These are phyloP conservation scores for Acinonyx jubatus DNA, from an alignment of 2,113 vertebrate genomes.

Conservation along the genomic window DNA sequence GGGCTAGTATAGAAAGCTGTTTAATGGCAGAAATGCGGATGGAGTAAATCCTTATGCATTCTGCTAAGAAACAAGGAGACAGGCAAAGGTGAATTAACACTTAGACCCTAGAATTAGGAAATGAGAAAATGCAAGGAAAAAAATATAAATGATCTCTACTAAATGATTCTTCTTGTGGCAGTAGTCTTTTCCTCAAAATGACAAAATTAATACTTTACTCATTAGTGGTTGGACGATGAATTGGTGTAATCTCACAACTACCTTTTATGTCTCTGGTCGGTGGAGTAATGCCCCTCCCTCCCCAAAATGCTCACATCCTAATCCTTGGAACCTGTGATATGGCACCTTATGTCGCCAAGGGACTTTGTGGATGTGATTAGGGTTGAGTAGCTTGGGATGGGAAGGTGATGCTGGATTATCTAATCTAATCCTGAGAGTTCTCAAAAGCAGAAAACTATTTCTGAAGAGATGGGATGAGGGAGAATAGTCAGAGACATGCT, in stretches of 20 bases:
- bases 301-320: not conserved
- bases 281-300: not conserved
- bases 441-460: not conserved
- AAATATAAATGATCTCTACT: not conserved
- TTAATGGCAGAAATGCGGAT: not conserved
- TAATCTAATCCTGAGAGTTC: not conserved
- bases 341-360: fast-evolving
- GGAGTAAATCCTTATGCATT: not conserved
- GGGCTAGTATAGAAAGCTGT: not conserved
- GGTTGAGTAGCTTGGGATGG: not conserved
- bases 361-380: not conserved
- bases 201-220: not conserved
- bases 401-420: not conserved
- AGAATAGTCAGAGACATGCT: not conserved
- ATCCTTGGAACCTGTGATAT: not conserved
- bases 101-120: not conserved
- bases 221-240: not conserved
- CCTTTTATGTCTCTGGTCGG: not conserved
- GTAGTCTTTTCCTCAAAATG: not conserved
- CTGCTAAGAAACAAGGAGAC: not conserved
- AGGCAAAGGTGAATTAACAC: not conserved
- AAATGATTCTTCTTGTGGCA: not conserved
- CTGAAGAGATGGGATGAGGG: not conserved
- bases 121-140: not conserved
- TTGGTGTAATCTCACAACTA: not conserved